phyloP scores from a whole-genome alignment of 2,888 invertebrate species.

The Polyommatus iphigenia region DNA sequence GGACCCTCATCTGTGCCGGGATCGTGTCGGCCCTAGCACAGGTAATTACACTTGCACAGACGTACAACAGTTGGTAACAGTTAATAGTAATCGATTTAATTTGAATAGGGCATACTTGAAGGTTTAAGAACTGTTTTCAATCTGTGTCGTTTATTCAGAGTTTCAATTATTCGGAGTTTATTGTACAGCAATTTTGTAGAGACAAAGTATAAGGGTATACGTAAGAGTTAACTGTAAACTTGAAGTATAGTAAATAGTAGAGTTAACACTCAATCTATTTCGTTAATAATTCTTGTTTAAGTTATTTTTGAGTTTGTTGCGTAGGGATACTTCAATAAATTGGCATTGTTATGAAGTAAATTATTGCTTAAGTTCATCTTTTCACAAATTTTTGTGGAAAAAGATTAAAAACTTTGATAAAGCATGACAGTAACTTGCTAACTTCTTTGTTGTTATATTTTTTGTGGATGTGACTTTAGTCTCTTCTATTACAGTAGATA shows the following conservation, averaged over 20 bases:
- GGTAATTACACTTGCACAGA: conserved; percentile 49
- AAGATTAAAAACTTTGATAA: not conserved
- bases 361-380: not conserved
- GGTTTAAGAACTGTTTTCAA: conserved; percentile 20
- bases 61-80: not conserved
- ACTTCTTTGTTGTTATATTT: not conserved
- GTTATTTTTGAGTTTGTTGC: not conserved
- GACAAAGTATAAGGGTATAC: too few relatives aligned
- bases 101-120: conserved; percentile 17
- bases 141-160: conserved; percentile 19
- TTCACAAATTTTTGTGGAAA: not conserved
- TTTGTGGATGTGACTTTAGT: too few relatives aligned
- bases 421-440: not conserved
- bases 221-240: not conserved
- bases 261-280: not conserved
- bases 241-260: not conserved
- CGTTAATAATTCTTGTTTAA: conserved; percentile 20
- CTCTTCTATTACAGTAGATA: too few relatives aligned
- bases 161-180: conserved; percentile 9
- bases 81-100: not conserved
- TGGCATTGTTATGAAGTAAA: not conserved
- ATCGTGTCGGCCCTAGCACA: conserved; percentile 58
- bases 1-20: conserved; percentile 56
- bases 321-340: not conserved
- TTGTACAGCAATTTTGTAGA: not conserved